Percentiles rank a stretch among this genome's conserved stretches.
phyloP scores from a whole-genome alignment of 1,140 invertebrate genomes.

The Drosophila simulans region DNA sequence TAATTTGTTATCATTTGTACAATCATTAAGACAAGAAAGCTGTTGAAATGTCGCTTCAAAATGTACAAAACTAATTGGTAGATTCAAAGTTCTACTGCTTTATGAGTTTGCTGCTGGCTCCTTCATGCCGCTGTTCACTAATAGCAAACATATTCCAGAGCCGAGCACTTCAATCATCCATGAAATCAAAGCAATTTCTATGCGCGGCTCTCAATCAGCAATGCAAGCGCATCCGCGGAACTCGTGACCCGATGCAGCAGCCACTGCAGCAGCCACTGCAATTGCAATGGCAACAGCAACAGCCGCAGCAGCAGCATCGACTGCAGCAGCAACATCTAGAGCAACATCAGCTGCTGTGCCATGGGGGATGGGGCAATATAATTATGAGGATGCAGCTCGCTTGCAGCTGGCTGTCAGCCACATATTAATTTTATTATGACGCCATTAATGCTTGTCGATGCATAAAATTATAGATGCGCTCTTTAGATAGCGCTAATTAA shows the following conservation, averaged over 20 bases:
- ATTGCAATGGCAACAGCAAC: constrained; percentile 1
- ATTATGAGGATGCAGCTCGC: constrained; percentile 52
- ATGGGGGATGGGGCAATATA: constrained; percentile 25
- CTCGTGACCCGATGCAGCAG: constrained; percentile 27
- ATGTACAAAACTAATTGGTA: neutral
- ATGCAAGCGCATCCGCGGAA: constrained; percentile 25
- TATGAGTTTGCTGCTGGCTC: too few species aligned
- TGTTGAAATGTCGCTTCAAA: too few species aligned
- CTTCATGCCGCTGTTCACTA: neutral
- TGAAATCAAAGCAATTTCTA: constrained; percentile 55
- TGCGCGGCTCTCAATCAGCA: constrained; percentile 34
- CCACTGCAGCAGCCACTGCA: neutral
- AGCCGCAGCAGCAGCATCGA: constrained; percentile 1
- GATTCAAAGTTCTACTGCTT: neutral
- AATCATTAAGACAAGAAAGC: neutral
- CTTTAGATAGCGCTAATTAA: constrained; percentile 80
- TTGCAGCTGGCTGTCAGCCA: constrained; percentile 47
- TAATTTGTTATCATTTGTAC: too few species aligned
- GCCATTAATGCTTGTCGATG: constrained; percentile 76
- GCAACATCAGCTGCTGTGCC: constrained; percentile 12
- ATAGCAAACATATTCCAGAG: constrained; percentile 5
- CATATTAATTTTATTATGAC: constrained; percentile 76
- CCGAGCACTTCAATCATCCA: constrained; percentile 38
- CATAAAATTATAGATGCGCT: constrained; percentile 79
- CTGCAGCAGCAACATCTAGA: neutral